Percentiles rank a stretch among this genome's conserved stretches.
Evolutionary conservation across 2,113 vertebrate species (phyloP).

Genomic region (Desmodus rotundus): DNA sequence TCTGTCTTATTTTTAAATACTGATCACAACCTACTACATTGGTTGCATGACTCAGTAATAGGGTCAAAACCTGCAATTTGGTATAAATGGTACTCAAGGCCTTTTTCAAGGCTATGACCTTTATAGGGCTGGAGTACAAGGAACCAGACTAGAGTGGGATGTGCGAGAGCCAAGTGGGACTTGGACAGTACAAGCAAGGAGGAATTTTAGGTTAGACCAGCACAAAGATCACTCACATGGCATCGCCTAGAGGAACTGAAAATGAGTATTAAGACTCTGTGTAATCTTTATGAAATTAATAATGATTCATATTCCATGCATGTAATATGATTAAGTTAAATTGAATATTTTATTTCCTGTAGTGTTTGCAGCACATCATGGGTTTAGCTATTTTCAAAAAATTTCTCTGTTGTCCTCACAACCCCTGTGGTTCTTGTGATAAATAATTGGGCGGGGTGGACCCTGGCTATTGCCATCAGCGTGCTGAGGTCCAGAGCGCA

Average conservation of each 20-base stretch:
- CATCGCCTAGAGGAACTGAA: neutral
- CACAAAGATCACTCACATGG: neutral
- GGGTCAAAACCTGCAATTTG: neutral
- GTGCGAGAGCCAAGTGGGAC: neutral
- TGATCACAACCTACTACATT: neutral
- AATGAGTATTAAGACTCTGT: neutral
- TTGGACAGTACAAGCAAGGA: neutral
- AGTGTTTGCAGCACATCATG: neutral
- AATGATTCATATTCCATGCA: neutral
- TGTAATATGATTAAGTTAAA: neutral
- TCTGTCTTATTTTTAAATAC: neutral
- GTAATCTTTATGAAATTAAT: neutral
- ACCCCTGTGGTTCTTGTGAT: neutral
- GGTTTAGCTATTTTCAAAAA: neutral
- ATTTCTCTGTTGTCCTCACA: neutral
- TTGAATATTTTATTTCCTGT: neutral
- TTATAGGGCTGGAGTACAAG: neutral
- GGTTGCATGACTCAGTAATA: neutral
- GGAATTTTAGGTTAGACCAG: neutral
- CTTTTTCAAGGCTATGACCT: neutral
- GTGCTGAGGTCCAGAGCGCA: neutral
- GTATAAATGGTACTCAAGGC: neutral
- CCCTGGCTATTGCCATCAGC: neutral
- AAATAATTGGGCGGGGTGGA: neutral
- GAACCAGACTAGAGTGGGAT: neutral